Conservation (phyloP, 2,113 vertebrate species). For the Psilopsiagon aymara region DNA sequence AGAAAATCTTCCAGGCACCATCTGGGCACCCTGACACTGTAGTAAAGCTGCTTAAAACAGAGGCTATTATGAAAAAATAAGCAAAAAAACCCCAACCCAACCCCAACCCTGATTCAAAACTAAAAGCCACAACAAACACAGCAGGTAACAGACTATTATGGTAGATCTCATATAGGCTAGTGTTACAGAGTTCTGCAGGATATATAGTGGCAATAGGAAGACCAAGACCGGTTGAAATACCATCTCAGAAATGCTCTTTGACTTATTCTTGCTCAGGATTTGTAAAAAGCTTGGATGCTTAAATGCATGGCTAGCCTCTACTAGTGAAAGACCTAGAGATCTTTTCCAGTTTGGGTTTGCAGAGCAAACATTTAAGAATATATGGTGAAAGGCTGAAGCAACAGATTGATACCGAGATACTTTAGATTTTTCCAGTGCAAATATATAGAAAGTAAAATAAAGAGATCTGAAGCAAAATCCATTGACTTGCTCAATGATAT, state of each 20-base stretch:
- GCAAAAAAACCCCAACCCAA: not conserved
- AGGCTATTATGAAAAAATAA: not conserved
- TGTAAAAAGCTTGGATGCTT: not conserved
- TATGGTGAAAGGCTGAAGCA: not conserved
- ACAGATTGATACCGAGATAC: not conserved
- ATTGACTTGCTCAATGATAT: not conserved
- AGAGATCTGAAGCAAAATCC: not conserved
- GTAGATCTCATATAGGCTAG: not conserved
- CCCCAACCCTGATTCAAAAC: fast-evolving
- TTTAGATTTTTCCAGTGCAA: not conserved
- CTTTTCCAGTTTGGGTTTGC: not conserved
- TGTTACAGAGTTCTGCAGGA: not conserved
- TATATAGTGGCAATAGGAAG: not conserved
- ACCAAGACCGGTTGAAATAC: not conserved
- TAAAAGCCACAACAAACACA: not conserved
- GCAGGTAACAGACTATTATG: not conserved
- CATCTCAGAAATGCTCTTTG: not conserved
- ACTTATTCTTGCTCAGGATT: not conserved
- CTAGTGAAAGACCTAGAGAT: not conserved
- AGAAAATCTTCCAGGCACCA: not conserved
- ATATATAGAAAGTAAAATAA: not conserved
- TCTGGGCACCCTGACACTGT: not conserved
- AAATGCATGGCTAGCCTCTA: fast-evolving
- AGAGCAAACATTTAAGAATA: not conserved
- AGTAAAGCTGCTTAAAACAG: slow-evolving; percentile 21